Evolutionary conservation across 2,888 invertebrate species (phyloP).

Genomic region (Pristionchus entomophagus): DNA sequence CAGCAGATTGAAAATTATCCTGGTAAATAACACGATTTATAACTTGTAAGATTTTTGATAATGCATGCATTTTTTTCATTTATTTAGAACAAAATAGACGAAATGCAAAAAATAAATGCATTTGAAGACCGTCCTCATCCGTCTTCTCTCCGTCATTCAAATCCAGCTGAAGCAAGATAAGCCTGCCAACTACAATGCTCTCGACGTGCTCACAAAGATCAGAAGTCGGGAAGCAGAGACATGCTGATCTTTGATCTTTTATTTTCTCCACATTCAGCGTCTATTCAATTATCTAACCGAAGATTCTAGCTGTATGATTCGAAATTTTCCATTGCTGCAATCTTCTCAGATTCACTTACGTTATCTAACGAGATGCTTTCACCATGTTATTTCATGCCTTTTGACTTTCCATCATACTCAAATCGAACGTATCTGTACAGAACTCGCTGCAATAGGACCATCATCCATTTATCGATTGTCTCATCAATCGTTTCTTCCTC

Average conservation of each 20-base stretch:
- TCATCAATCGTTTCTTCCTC: neutral
- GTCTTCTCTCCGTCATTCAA: conserved; percentile 12
- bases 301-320: neutral
- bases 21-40: too few relatives aligned
- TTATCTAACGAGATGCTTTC: neutral
- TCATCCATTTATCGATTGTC: neutral
- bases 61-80: neutral
- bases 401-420: neutral
- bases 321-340: neutral
- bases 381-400: neutral
- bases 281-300: neutral
- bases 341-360: neutral
- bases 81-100: neutral
- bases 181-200: conserved; percentile 12
- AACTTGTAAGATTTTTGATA: neutral
- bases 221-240: conserved; percentile 2
- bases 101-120: neutral
- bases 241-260: conserved; percentile 33
- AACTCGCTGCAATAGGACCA: neutral
- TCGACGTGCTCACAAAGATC: conserved; percentile 46
- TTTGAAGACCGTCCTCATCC: neutral
- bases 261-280: neutral
- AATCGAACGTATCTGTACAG: neutral
- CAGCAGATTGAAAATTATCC: too few relatives aligned
- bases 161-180: neutral